Percentiles rank a stretch among this genome's conserved stretches.
Conservation (phyloP, 2,888 invertebrate species). For the Aporophyla lueneburgensis region DNA sequence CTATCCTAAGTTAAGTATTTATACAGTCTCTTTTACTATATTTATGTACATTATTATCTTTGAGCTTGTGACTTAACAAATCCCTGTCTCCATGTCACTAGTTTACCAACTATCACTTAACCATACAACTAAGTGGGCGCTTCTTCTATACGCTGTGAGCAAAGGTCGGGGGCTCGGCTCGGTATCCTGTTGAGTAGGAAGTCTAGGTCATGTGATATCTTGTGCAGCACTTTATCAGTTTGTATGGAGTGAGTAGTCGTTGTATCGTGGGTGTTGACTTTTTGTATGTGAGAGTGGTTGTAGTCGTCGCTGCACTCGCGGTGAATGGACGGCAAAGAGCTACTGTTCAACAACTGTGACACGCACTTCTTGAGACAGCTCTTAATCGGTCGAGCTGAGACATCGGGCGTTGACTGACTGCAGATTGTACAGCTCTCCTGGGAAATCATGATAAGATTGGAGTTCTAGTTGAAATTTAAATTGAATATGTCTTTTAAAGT, state of each 20-base stretch:
- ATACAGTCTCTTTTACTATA: not conserved
- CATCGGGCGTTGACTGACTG: no score
- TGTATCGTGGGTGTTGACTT: no score
- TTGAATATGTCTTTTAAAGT: no score
- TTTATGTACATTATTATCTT: constrained; percentile 30
- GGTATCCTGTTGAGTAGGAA: constrained; percentile 94
- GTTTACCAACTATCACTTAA: constrained; percentile 83
- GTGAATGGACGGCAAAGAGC: no score
- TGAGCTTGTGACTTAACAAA: constrained; percentile 76
- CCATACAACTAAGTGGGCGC: constrained; percentile 86
- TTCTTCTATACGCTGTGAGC: constrained; percentile 81
- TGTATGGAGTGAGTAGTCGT: constrained; percentile 67
- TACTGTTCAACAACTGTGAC: no score
- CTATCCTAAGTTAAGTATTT: not conserved
- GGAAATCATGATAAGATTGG: not conserved
- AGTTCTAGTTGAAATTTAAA: not conserved
- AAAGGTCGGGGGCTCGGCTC: constrained; percentile 68
- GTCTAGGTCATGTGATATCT: constrained; percentile 95
- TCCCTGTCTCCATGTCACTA: constrained; percentile 83
- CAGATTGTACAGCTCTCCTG: constrained; percentile 80
- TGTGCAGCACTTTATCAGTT: constrained; percentile 93
- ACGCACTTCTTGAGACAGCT: no score
- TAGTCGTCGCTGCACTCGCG: no score
- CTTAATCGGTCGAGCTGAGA: no score
- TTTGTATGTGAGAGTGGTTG: no score